Percentiles rank a stretch among this genome's conserved stretches.
Evolutionary conservation across 2,797 vertebrate genomes (phyloP).

Genomic region (Mus minutoides): DNA sequence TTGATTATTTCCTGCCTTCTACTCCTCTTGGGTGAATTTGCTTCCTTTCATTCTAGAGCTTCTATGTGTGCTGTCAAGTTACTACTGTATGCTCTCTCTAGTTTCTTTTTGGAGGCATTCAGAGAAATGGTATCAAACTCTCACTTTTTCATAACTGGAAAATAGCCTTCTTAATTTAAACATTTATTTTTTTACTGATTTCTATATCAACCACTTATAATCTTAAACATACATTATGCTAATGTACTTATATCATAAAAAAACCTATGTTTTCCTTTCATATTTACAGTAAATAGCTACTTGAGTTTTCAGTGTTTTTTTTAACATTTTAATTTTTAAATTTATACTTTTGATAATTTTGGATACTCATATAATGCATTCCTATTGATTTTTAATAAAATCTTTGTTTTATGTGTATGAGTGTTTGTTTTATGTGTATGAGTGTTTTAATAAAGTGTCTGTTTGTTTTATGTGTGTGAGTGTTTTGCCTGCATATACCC

Average conservation of each 20-base stretch:
- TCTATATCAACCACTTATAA: not conserved
- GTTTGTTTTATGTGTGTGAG: not conserved
- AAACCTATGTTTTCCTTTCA: not conserved
- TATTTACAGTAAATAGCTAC: not conserved
- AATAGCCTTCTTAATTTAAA: not conserved
- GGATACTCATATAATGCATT: not conserved
- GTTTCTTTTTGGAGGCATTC: too few relatives aligned
- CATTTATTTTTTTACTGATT: not conserved
- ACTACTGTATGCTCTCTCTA: too few relatives aligned
- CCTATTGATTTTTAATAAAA: not conserved
- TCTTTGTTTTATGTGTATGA: not conserved
- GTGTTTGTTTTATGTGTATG: too few relatives aligned
- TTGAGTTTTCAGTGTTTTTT: not conserved
- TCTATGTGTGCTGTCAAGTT: too few relatives aligned
- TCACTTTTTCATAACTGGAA: not conserved
- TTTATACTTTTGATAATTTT: not conserved
- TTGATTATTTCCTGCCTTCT: too few relatives aligned
- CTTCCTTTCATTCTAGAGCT: too few relatives aligned
- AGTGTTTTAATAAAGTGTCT: too few relatives aligned
- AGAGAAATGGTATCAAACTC: not conserved
- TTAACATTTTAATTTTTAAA: not conserved
- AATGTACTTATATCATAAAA: not conserved
- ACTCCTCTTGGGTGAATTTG: too few relatives aligned
- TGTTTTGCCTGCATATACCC: accelerated
- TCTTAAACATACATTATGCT: not conserved